These are phyloP conservation scores for Graptemys geographica DNA, from an alignment of 2,797 vertebrate species.

Conservation along the genomic window DNA sequence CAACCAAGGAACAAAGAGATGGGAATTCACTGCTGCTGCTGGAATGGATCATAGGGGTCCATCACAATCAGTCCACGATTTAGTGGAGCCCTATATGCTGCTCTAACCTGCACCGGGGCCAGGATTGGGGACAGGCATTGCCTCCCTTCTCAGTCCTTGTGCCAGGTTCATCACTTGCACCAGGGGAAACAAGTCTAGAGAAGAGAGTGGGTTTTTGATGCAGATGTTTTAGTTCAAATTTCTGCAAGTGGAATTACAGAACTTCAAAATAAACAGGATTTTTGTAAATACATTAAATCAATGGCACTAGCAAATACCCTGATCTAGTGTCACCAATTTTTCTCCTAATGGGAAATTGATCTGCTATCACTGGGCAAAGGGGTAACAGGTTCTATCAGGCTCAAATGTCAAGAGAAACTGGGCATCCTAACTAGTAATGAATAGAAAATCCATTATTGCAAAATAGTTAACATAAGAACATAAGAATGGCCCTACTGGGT, in stretches of 20 bases:
- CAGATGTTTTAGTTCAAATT: not conserved
- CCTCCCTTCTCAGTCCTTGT: too few relatives aligned
- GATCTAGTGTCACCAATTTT: not conserved
- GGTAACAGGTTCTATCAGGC: not conserved
- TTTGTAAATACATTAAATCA: not conserved
- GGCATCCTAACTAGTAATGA: not conserved
- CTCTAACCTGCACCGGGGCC: too few relatives aligned
- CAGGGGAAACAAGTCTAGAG: not conserved
- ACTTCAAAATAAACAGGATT: not conserved
- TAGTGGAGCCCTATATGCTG: too few relatives aligned
- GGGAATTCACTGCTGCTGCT: not conserved
- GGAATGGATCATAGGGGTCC: too few relatives aligned
- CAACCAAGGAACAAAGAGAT: not conserved
- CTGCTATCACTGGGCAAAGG: not conserved
- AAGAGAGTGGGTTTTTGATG: not conserved
- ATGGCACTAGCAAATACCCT: conserved; percentile 18
- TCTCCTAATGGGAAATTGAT: not conserved
- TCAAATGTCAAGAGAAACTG: not conserved
- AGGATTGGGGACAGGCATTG: not conserved
- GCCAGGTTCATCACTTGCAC: not conserved
- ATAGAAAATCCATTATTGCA: not conserved
- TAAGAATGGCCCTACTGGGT: too few relatives aligned
- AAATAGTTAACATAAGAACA: not conserved
- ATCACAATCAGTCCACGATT: too few relatives aligned
- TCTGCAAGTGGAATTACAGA: not conserved